Percentiles rank a stretch among this genome's conserved stretches.
Conservation (phyloP, 2,797 vertebrate species). For the Cyprinella venusta region DNA sequence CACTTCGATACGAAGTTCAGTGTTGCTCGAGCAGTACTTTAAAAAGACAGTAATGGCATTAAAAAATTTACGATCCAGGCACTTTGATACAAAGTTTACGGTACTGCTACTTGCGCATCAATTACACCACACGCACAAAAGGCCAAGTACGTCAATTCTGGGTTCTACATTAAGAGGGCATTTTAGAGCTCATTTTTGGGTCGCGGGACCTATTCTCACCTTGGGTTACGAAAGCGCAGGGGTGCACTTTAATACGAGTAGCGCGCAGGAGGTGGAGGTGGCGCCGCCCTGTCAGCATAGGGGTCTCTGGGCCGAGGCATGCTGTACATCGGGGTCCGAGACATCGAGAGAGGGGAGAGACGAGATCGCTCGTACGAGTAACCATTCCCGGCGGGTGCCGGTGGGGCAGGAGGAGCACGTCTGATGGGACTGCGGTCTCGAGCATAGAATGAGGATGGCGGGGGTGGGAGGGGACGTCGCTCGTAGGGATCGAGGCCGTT, state of each 20-base stretch:
- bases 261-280: constrained; percentile 77
- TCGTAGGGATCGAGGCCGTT: constrained; percentile 86
- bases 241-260: constrained; percentile 79
- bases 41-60: not conserved
- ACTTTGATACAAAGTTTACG: constrained; percentile 42
- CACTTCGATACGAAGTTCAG: constrained; percentile 42
- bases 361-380: constrained; percentile 91
- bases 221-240: constrained; percentile 68
- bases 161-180: not conserved
- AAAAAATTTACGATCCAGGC: constrained; percentile 6
- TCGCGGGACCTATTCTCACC: constrained; percentile 75
- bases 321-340: constrained; percentile 85
- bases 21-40: not conserved
- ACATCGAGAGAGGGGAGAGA: constrained; percentile 83
- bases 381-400: constrained; percentile 82
- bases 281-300: constrained; percentile 83
- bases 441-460: constrained; percentile 84
- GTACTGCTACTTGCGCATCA: constrained; percentile 15
- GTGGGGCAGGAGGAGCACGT: constrained; percentile 76
- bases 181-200: not conserved
- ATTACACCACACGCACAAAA: constrained; percentile 31
- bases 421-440: constrained; percentile 92
- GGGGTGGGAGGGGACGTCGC: constrained; percentile 84
- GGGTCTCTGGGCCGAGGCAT: constrained; percentile 87
- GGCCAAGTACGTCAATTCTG: not conserved